Evolutionary conservation across 2,888 invertebrate genomes (phyloP).

Genomic region (Tipula lateralis): DNA sequence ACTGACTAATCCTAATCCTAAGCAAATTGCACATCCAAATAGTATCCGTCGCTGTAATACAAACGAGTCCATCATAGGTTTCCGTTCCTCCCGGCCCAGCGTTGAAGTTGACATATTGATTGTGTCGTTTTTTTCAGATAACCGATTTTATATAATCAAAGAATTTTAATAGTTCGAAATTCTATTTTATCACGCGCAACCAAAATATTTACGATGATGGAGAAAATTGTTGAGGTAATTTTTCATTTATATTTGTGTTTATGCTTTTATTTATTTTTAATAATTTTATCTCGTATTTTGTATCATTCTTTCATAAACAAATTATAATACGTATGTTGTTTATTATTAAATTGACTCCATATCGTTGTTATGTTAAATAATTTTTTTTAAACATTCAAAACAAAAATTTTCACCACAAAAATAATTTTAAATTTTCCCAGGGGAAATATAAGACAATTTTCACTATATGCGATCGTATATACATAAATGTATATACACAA

Average conservation of each 20-base stretch:
- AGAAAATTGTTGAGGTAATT: background rate
- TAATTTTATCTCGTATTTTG: background rate
- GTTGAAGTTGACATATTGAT: slow-evolving; percentile 61
- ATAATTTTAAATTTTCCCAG: background rate
- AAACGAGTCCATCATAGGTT: slow-evolving; percentile 57
- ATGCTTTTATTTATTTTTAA: background rate
- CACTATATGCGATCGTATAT: background rate
- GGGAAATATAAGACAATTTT: background rate
- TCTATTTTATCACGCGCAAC: background rate
- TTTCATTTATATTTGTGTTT: background rate
- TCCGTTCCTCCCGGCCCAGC: slow-evolving; percentile 56
- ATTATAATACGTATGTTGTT: background rate
- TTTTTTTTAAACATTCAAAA: background rate
- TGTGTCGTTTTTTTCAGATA: background rate
- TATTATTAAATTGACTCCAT: background rate
- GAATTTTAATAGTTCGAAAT: background rate
- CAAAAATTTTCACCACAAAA: background rate
- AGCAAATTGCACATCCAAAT: slow-evolving; percentile 62
- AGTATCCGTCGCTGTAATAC: slow-evolving; percentile 68
- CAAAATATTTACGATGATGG: background rate
- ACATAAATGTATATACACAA: background rate
- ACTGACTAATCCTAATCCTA: slow-evolving; percentile 60
- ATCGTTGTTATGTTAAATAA: background rate
- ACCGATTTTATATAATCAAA: background rate
- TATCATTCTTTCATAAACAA: background rate